Base-by-base conservation (phyloP, 1,140 invertebrate species). In the Drosophila yakuba region DNA sequence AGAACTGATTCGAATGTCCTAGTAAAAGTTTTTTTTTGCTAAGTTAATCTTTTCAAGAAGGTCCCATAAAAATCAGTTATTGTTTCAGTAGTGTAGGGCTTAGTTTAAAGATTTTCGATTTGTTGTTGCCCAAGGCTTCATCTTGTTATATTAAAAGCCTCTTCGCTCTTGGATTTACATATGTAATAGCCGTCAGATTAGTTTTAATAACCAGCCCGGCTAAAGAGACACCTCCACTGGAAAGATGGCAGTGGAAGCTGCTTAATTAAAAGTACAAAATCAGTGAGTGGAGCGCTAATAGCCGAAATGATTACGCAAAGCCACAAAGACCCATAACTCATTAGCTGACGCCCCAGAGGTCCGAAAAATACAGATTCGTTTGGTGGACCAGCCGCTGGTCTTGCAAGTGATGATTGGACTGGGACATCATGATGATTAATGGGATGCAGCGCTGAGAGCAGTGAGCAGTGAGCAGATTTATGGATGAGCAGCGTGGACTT, bases 401-500 rank as follows among this genome's bases (percentile, higher is more conserved):
- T 77, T 71, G 75, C 79, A 86, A 88, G 83, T 89, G 83, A 88
- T 83, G 83, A 86, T 86, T 86, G 79, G 75, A 56, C 56, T 83
- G 64, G 72, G 83, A 88, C 83, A 86, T 82, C 83, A 75, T 68
- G 82, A 86, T 88, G 83, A 88, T 88, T 88, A 88, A 88, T 88
- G 84, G 79, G 59, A 59, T 57, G 63, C 69, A 71, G 64, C 74
- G 79, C 66, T 72, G 54, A 56, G 54, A 58, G 68, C 52, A 36
- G 51, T 45, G 54, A 58, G 68, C 52, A 36, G 43, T 45, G 66
- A 66, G 50, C 62, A 86, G 82, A 89, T 88, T 88, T 83, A 88
- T 86, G 80, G 78, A 79, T 76, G 79, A 80, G 57, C 78, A 57
- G 68, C 51, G 12, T 2, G 48, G 54, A 62, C 41, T 78, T 55